Evolutionary conservation across 2,113 vertebrate species (phyloP).

Genomic region (Labeo catla): DNA sequence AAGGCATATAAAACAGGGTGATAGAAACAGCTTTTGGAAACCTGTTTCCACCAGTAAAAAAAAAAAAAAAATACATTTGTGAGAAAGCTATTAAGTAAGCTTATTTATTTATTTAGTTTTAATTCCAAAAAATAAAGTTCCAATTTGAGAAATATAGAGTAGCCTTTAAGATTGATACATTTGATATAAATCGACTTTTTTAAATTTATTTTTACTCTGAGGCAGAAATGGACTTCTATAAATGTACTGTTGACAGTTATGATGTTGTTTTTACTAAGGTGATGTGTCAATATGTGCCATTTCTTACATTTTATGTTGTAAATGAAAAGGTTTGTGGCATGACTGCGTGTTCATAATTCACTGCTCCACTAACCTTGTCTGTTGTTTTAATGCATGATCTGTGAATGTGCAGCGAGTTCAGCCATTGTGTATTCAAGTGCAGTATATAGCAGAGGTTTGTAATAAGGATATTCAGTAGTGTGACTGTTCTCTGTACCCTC

Average conservation of each 20-base stretch:
- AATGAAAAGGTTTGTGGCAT: background rate
- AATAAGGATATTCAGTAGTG: constrained; percentile 5
- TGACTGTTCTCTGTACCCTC: background rate
- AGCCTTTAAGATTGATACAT: background rate
- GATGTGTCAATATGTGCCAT: background rate
- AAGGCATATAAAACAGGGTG: no score
- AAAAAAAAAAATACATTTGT: no score
- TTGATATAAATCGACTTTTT: background rate
- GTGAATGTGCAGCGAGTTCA: background rate
- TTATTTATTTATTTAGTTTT: no score
- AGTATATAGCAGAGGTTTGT: background rate
- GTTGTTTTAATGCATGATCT: background rate
- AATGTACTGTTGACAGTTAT: background rate
- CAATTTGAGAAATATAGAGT: background rate
- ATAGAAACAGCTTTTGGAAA: no score
- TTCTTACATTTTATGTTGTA: background rate
- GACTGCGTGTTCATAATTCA: background rate
- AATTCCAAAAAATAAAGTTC: no score
- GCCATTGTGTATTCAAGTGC: background rate
- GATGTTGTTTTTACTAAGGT: constrained; percentile 1
- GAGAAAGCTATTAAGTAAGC: no score
- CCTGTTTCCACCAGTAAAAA: no score
- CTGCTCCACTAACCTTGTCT: background rate
- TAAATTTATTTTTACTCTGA: background rate
- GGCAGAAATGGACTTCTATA: background rate